Evolutionary conservation across 2,888 invertebrate genomes (phyloP).

Genomic region (Oligia strigilis): DNA sequence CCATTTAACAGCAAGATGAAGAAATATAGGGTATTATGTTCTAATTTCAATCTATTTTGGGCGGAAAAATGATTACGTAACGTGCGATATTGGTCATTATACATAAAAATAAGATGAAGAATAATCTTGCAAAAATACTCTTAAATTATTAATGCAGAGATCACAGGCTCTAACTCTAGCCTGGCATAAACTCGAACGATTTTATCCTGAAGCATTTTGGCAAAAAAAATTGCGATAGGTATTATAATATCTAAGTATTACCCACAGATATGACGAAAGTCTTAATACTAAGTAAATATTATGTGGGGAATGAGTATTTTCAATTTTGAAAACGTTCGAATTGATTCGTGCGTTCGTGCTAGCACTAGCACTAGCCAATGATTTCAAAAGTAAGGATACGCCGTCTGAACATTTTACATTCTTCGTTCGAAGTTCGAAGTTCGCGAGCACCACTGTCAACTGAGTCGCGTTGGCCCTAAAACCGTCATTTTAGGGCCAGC

Average conservation of each 20-base stretch:
- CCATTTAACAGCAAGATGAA: conserved; percentile 37
- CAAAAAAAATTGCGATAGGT: background rate
- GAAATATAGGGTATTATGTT: conserved; percentile 9
- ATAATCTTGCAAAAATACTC: background rate
- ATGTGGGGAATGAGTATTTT: background rate
- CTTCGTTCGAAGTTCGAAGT: too few relatives aligned
- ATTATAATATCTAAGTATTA: background rate
- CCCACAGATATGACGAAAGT: background rate
- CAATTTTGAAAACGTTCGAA: background rate
- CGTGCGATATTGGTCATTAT: background rate
- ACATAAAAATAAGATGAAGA: background rate
- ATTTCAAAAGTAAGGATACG: too few relatives aligned
- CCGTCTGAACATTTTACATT: too few relatives aligned
- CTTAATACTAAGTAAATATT: background rate
- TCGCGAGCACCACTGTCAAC: too few relatives aligned
- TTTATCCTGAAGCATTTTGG: background rate
- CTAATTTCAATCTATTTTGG: background rate
- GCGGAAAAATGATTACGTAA: background rate
- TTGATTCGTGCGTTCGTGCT: background rate
- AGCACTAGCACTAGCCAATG: too few relatives aligned
- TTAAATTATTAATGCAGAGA: background rate
- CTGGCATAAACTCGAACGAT: background rate
- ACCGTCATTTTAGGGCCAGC: too few relatives aligned
- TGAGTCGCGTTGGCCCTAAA: too few relatives aligned
- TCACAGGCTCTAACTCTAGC: too few relatives aligned